Evolutionary conservation across 2,888 invertebrate species (phyloP).

Genomic region (Epiblema foenella): DNA sequence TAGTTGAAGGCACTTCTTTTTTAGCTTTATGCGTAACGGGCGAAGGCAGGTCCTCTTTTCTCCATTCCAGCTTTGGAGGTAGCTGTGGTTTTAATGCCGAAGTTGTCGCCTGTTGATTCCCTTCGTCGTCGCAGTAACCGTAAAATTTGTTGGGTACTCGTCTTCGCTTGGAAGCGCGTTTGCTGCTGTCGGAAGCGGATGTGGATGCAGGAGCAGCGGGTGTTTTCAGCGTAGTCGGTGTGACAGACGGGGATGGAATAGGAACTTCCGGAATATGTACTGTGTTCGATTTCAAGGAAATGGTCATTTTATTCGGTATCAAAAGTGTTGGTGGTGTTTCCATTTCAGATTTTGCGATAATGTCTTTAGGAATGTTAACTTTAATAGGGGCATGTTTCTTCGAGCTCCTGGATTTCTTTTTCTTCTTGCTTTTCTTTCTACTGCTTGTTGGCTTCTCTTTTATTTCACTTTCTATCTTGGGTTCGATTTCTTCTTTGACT

Average conservation of each 20-base stretch:
- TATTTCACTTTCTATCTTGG: conserved; percentile 70
- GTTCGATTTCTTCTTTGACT: conserved; percentile 62
- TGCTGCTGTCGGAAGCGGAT: conserved; percentile 84
- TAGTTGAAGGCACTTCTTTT: conserved; percentile 78
- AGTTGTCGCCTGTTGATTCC: conserved; percentile 77
- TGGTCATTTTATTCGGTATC: conserved; percentile 78
- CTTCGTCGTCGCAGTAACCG: conserved; percentile 94
- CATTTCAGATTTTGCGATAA: conserved; percentile 67
- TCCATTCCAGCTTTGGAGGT: conserved; percentile 89
- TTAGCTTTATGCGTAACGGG: conserved; percentile 79
- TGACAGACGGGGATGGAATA: conserved; percentile 51
- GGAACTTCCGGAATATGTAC: conserved; percentile 77
- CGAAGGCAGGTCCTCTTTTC: conserved; percentile 88
- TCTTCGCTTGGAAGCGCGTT: conserved; percentile 91
- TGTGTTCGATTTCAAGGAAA: conserved; percentile 81
- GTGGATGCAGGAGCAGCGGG: conserved; percentile 56
- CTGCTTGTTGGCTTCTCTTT: conserved; percentile 71
- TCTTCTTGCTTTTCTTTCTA: conserved; percentile 88
- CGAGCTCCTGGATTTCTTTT: conserved; percentile 81
- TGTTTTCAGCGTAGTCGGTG: conserved; percentile 51
- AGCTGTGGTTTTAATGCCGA: conserved; percentile 84
- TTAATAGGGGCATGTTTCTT: conserved; percentile 83
- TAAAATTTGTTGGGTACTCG: conserved; percentile 94
- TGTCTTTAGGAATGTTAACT: conserved; percentile 85
- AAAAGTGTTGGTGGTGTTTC: conserved; percentile 57